Percentiles rank a stretch among this genome's conserved stretches.
phyloP scores from a whole-genome alignment of 37 sponge, comb jelly and placozoan genomes.

The Agelas oroides region DNA sequence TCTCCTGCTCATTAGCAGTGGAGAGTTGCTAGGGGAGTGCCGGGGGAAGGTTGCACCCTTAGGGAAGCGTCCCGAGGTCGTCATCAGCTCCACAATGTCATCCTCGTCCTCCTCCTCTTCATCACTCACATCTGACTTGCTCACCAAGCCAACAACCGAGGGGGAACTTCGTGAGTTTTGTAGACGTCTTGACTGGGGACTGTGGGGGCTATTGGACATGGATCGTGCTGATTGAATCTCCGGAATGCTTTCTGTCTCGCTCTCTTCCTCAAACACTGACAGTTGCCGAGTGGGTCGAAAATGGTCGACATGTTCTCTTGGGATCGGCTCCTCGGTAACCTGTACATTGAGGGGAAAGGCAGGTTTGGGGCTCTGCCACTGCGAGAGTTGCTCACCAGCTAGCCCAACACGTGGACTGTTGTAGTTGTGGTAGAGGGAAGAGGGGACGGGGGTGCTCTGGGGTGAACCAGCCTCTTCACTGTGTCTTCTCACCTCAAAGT shows the following conservation, averaged over 20 bases:
- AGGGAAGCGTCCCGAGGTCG: slow-evolving; percentile 68
- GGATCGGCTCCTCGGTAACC: background rate
- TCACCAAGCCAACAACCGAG: slow-evolving; percentile 12
- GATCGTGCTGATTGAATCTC: slow-evolving; percentile 17
- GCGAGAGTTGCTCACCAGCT: slow-evolving; percentile 37
- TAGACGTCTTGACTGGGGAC: slow-evolving; percentile 56
- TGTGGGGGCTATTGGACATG: slow-evolving; percentile 3
- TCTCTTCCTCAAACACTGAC: slow-evolving; percentile 81
- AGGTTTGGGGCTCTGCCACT: slow-evolving; percentile 39
- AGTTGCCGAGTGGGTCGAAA: slow-evolving; percentile 32
- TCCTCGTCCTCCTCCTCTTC: slow-evolving; percentile 73
- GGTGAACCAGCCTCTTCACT: background rate
- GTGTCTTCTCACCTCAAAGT: background rate
- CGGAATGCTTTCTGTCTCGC: slow-evolving; percentile 55
- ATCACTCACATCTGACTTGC: slow-evolving; percentile 79
- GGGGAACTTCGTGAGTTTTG: slow-evolving; percentile 44
- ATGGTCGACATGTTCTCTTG: slow-evolving; percentile 18
- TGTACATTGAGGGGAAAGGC: slow-evolving; percentile 60
- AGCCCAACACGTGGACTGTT: slow-evolving; percentile 15
- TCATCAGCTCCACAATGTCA: slow-evolving; percentile 79
- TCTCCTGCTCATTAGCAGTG: slow-evolving; percentile 57
- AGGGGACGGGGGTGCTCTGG: background rate
- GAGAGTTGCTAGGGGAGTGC: slow-evolving; percentile 71
- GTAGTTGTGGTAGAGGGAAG: slow-evolving; percentile 3
- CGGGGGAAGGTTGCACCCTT: slow-evolving; percentile 44